A percentile compares a stretch with the other conserved stretches of the same genome.
Conservation (phyloP, 64 coral and sea anemone species). For the Montipora capricornis region DNA sequence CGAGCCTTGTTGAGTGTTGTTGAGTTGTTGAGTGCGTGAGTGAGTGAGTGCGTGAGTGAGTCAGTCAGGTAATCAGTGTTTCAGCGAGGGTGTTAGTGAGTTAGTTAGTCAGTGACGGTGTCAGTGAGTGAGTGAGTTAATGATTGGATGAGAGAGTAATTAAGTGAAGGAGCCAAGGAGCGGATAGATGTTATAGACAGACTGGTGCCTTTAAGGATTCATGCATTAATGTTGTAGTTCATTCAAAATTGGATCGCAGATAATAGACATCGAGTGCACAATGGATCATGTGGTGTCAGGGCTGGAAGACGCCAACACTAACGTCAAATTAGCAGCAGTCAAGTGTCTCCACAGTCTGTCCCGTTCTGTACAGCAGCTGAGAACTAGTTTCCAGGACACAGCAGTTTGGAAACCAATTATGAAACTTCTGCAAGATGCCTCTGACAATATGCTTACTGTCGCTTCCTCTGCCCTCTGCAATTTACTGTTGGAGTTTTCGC, state of each 20-base stretch:
- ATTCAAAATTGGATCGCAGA: conserved; percentile 43
- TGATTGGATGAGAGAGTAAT: too few species aligned
- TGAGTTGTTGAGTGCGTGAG: too few species aligned
- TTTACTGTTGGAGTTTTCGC: conserved; percentile 95
- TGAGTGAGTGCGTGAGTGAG: too few species aligned
- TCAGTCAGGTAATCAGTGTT: too few species aligned
- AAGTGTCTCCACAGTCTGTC: conserved; percentile 99
- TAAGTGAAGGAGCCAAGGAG: too few species aligned
- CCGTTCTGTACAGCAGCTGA: conserved; percentile 91
- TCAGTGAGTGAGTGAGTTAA: too few species aligned
- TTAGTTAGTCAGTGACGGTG: too few species aligned
- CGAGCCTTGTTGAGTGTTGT: too few species aligned
- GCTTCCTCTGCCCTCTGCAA: conserved; percentile 98
- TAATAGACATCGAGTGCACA: conserved; percentile 90
- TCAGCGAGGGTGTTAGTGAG: too few species aligned
- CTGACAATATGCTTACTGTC: conserved; percentile 95
- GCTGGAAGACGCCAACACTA: conserved; percentile 82
- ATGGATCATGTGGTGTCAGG: conserved; percentile 99
- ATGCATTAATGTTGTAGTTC: neutral
- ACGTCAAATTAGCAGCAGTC: conserved; percentile 93
- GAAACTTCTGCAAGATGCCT: conserved; percentile 92
- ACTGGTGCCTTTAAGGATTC: too few species aligned
- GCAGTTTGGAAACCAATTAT: conserved; percentile 97
- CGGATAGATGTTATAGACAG: too few species aligned
- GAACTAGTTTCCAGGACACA: conserved; percentile 98